Conservation (phyloP, 2,797 vertebrate genomes). For the Rhynchotus rufescens region DNA sequence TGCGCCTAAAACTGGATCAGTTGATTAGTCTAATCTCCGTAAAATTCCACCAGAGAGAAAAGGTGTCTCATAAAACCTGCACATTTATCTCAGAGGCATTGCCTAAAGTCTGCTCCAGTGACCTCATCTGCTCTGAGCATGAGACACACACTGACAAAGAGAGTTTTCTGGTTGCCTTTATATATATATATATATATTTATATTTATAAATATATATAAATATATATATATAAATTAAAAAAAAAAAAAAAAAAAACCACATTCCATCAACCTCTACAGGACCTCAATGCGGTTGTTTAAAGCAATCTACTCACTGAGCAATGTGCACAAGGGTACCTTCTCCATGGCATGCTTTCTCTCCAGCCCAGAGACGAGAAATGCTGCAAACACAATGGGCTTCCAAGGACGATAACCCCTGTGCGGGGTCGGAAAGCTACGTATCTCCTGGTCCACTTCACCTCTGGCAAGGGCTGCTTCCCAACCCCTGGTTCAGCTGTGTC, state of each 20-base stretch:
- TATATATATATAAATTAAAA: too few species aligned
- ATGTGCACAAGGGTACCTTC: background rate
- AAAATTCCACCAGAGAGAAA: background rate
- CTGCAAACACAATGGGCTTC: slow-evolving; percentile 13
- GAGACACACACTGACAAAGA: background rate
- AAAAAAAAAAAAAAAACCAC: background rate
- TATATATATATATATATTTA: too few species aligned
- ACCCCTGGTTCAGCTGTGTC: background rate
- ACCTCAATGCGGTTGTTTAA: background rate
- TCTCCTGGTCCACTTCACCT: background rate
- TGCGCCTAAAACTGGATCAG: background rate
- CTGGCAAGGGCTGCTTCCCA: background rate
- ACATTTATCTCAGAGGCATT: background rate
- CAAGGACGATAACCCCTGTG: slow-evolving; percentile 17
- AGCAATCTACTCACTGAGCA: background rate
- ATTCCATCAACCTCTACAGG: background rate
- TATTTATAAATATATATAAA: too few species aligned
- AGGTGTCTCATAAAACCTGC: background rate
- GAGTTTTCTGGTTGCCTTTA: background rate
- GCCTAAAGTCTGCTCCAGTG: background rate
- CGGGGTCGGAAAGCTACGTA: background rate
- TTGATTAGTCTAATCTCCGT: slow-evolving; percentile 1
- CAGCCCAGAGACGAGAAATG: background rate
- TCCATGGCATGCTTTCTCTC: background rate
- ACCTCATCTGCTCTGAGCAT: background rate